A percentile compares a stretch with the other conserved stretches of the same genome.
These are phyloP conservation scores for Halesus radiatus DNA, from an alignment of 1,140 invertebrate species.

Conservation along the genomic window DNA sequence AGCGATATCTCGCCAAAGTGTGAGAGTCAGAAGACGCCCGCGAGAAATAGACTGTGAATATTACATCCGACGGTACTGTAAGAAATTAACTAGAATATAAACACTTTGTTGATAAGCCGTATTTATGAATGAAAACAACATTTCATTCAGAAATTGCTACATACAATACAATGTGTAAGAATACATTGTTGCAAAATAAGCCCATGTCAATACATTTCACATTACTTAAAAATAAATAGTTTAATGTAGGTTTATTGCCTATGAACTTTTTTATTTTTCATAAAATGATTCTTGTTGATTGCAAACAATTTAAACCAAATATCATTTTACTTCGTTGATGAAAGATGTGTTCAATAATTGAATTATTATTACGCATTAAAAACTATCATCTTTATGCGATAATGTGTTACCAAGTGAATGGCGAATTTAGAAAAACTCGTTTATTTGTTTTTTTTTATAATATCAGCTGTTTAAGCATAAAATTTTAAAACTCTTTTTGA, in stretches of 20 bases:
- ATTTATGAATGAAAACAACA: conserved; percentile 31
- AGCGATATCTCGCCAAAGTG: neutral
- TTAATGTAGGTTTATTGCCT: neutral
- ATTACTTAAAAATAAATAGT: neutral
- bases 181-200: neutral
- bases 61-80: neutral
- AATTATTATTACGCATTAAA: too few relatives aligned
- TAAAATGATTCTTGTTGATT: too few relatives aligned
- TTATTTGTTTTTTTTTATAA: conserved; percentile 21
- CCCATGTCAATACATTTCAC: neutral
- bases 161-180: neutral
- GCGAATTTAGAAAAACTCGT: conserved; percentile 10
- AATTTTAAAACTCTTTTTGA: neutral
- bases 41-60: neutral
- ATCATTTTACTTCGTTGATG: too few relatives aligned
- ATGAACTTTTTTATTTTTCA: too few relatives aligned
- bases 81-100: neutral
- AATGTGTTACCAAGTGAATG: conserved; percentile 18
- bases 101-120: conserved; percentile 16
- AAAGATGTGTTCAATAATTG: too few relatives aligned
- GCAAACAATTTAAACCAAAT: too few relatives aligned
- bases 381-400: neutral
- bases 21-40: neutral
- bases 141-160: conserved; percentile 12
- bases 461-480: conserved; percentile 35